Evolutionary conservation across 1,140 invertebrate species (phyloP).

Genomic region (Calliphora vicina): DNA sequence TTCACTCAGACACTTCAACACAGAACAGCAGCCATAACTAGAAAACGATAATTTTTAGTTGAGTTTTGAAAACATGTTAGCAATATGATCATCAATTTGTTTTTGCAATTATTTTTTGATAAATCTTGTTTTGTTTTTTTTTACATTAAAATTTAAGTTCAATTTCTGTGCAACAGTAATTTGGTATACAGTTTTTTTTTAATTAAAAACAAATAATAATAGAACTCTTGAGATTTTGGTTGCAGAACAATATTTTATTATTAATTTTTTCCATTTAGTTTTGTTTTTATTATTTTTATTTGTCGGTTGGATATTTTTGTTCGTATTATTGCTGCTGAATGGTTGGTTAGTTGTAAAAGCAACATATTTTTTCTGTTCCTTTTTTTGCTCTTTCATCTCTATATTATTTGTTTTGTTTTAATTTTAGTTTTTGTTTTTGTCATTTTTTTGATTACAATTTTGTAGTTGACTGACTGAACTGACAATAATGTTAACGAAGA

Average conservation of each 20-base stretch:
- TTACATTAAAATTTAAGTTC: too few species aligned
- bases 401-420: background rate
- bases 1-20: too few species aligned
- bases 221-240: background rate
- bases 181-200: background rate
- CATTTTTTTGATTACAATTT: background rate
- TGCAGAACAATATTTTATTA: background rate
- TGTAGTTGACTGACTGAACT: background rate
- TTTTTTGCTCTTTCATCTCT: background rate
- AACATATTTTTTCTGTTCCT: background rate
- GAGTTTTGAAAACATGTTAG: background rate
- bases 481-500: background rate
- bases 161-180: background rate
- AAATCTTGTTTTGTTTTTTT: background rate
- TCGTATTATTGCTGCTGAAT: background rate
- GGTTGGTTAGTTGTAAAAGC: background rate
- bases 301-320: background rate
- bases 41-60: too few species aligned
- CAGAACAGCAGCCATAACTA: too few species aligned
- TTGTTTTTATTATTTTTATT: background rate
- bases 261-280: background rate
- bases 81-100: background rate
- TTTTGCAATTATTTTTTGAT: background rate
- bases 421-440: background rate
- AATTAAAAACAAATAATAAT: background rate